phyloP scores from a whole-genome alignment of 2,797 vertebrate species.

The Peromyscus attwateri region DNA sequence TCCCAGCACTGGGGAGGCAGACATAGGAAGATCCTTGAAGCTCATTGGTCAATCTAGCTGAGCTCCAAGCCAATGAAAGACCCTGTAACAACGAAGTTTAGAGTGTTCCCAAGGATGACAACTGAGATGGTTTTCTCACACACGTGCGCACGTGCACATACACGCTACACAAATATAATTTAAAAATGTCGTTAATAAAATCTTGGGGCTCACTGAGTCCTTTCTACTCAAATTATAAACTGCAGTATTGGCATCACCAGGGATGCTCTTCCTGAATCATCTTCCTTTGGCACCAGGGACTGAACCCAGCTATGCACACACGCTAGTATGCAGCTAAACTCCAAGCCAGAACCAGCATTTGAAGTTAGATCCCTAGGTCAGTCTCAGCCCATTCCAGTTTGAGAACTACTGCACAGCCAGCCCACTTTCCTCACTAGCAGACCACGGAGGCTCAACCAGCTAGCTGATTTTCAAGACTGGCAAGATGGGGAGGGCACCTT shows the following conservation, averaged over 20 bases:
- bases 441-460: neutral
- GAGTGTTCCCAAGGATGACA: neutral
- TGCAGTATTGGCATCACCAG: neutral
- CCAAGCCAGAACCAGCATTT: slow-evolving; percentile 9
- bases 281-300: neutral
- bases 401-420: neutral
- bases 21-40: too few species aligned
- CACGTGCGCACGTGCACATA: too few species aligned
- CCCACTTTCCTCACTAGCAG: neutral
- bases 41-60: neutral
- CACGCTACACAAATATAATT: neutral
- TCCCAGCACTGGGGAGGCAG: neutral
- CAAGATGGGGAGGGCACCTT: neutral
- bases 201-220: neutral
- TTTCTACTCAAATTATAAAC: neutral
- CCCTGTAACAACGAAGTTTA: neutral
- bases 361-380: neutral
- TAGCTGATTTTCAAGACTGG: slow-evolving; percentile 9
- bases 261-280: neutral
- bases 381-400: neutral
- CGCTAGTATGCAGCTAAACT: neutral
- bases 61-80: neutral
- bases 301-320: neutral
- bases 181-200: neutral
- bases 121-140: neutral